Conservation (phyloP, 1,140 invertebrate species). For the Hyphantria cunea region DNA sequence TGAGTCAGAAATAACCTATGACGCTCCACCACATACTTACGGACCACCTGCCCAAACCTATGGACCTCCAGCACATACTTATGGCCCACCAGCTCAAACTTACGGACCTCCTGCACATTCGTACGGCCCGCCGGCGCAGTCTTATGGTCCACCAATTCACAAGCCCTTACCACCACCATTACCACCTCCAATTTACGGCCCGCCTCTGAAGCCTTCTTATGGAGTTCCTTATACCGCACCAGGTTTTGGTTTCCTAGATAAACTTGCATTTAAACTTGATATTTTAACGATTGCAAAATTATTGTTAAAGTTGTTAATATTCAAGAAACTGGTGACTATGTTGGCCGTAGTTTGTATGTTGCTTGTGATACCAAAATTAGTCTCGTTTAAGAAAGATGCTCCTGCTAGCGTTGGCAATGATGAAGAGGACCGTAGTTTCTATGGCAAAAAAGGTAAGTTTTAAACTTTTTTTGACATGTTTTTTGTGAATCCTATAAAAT, state of each 20-base stretch:
- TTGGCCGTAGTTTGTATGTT: slow-evolving; percentile 88
- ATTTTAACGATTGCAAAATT: slow-evolving; percentile 88
- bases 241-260: slow-evolving; percentile 80
- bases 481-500: neutral
- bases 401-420: slow-evolving; percentile 44
- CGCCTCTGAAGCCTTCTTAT: slow-evolving; percentile 69
- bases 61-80: slow-evolving; percentile 51
- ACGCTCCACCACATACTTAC: slow-evolving; percentile 62
- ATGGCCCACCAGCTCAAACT: slow-evolving; percentile 46
- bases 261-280: slow-evolving; percentile 86
- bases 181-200: slow-evolving; percentile 73
- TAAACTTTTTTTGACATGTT: neutral
- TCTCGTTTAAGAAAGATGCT: slow-evolving; percentile 73
- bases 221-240: slow-evolving; percentile 81
- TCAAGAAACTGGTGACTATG: slow-evolving; percentile 90
- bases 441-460: slow-evolving; percentile 11
- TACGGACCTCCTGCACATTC: slow-evolving; percentile 59
- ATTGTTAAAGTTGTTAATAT: slow-evolving; percentile 87
- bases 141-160: slow-evolving; percentile 67
- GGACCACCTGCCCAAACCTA: slow-evolving; percentile 59
- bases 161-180: slow-evolving; percentile 55
- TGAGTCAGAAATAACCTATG: slow-evolving; percentile 65
- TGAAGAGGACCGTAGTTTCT: slow-evolving; percentile 58
- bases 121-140: slow-evolving; percentile 72
- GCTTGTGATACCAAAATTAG: slow-evolving; percentile 88